Conservation (phyloP, 2,113 vertebrate genomes). For the Carlito syrichta region DNA sequence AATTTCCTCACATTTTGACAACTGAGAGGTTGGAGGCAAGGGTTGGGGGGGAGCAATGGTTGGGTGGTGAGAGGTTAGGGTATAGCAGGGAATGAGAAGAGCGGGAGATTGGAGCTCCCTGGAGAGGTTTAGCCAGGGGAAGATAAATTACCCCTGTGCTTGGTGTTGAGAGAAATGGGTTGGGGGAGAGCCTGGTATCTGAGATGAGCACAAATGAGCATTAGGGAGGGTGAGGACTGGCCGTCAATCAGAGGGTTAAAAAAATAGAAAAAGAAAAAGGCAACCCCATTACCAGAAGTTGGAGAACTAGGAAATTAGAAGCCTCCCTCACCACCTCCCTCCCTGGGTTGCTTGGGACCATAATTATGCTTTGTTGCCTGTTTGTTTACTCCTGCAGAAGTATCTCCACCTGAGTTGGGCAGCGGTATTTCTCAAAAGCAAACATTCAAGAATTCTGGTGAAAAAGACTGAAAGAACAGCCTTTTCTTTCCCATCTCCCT, state of each 20-base stretch:
- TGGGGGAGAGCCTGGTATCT: constrained; percentile 35
- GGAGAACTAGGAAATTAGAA: background rate
- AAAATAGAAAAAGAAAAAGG: background rate
- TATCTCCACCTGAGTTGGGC: background rate
- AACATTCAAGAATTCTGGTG: background rate
- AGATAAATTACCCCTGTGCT: constrained; percentile 62
- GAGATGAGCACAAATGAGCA: constrained; percentile 12
- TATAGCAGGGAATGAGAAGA: fast-evolving
- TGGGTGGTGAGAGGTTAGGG: constrained; percentile 39
- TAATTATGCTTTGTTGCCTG: background rate
- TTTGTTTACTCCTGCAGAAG: background rate
- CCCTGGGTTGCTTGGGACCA: background rate
- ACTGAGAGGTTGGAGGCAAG: background rate
- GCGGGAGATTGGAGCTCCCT: background rate
- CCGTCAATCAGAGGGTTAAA: constrained; percentile 25
- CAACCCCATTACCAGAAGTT: background rate
- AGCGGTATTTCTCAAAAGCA: background rate
- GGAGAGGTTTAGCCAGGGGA: constrained; percentile 32
- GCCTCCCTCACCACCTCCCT: background rate
- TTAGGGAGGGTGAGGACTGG: background rate
- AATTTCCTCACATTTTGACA: constrained; percentile 63
- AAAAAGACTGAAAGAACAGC: background rate
- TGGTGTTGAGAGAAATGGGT: constrained; percentile 60
- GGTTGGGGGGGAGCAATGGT: background rate
- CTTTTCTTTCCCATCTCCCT: background rate